These are phyloP conservation scores for Nannoperca australis DNA, from an alignment of 2,797 vertebrate species.

Conservation along the genomic window DNA sequence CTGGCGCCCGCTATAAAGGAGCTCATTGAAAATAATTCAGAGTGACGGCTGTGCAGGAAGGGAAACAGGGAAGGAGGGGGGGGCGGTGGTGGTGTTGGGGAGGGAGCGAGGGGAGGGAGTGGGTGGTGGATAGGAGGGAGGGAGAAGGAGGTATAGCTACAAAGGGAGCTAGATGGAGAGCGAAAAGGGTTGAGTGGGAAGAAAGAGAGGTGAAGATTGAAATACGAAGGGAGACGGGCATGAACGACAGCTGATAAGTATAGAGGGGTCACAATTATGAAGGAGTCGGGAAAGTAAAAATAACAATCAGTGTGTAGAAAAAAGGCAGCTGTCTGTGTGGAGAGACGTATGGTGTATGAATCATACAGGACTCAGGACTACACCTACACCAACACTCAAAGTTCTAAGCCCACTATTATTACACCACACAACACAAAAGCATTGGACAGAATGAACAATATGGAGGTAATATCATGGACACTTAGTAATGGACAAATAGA, in stretches of 20 bases:
- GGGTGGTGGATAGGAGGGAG: constrained; percentile 34
- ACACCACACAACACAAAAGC: background rate
- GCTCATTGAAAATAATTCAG: constrained; percentile 97
- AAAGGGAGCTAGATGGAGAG: constrained; percentile 69
- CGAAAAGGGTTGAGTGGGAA: constrained; percentile 64
- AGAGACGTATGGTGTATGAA: constrained; percentile 9
- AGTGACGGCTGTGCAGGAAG: constrained; percentile 91
- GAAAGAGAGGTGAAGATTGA: constrained; percentile 65
- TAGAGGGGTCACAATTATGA: constrained; percentile 63
- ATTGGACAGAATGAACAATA: background rate
- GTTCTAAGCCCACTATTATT: background rate
- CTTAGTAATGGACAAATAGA: background rate
- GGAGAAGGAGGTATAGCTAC: constrained; percentile 55
- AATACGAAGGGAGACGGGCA: constrained; percentile 53
- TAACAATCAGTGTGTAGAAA: constrained; percentile 44
- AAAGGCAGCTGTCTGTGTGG: constrained; percentile 25
- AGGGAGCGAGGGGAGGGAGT: constrained; percentile 63
- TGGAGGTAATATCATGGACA: background rate
- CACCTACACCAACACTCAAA: constrained; percentile 12
- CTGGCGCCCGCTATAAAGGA: constrained; percentile 94
- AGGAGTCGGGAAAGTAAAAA: constrained; percentile 54
- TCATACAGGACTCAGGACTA: constrained; percentile 21
- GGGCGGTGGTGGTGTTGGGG: constrained; percentile 20
- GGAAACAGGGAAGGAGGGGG: constrained; percentile 73
- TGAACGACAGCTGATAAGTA: constrained; percentile 61